Conservation (phyloP, 2,888 invertebrate genomes). For the Cephus spinipes region DNA sequence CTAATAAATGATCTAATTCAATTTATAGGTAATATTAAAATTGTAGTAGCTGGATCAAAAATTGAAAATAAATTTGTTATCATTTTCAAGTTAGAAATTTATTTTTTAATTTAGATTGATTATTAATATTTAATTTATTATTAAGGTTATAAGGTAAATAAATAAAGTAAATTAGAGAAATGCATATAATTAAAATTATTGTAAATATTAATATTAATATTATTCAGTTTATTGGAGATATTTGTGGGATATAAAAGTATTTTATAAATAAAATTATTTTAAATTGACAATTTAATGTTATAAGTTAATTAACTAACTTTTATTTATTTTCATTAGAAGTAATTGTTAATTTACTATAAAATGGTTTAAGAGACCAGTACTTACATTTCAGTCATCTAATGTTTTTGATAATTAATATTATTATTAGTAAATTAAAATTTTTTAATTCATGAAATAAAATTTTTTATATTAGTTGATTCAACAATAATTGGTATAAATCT, state of each 20-base stretch:
- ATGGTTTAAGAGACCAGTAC: constrained; percentile 79
- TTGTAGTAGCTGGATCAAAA: no score
- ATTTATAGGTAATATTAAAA: no score
- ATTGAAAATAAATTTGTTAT: no score
- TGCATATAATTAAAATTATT: constrained; percentile 65
- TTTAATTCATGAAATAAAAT: constrained; percentile 72
- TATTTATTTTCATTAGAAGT: constrained; percentile 70
- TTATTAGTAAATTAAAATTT: constrained; percentile 26
- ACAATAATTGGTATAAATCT: constrained; percentile 83
- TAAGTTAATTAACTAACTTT: constrained; percentile 34
- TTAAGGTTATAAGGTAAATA: no score
- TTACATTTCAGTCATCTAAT: constrained; percentile 65
- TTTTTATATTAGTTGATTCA: constrained; percentile 71
- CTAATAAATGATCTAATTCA: no score
- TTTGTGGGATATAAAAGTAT: no score
- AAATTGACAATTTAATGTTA: constrained; percentile 37
- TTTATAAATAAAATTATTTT: constrained; percentile 57
- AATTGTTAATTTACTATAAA: constrained; percentile 70
- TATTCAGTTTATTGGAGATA: no score
- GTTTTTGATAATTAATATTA: no score
- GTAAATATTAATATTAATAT: constrained; percentile 46
- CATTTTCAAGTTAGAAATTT: no score
- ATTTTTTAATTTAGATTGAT: no score
- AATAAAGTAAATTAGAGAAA: no score
- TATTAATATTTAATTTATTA: no score